Conservation (phyloP, 2,888 invertebrate genomes). For the Silvanus unidentatus region DNA sequence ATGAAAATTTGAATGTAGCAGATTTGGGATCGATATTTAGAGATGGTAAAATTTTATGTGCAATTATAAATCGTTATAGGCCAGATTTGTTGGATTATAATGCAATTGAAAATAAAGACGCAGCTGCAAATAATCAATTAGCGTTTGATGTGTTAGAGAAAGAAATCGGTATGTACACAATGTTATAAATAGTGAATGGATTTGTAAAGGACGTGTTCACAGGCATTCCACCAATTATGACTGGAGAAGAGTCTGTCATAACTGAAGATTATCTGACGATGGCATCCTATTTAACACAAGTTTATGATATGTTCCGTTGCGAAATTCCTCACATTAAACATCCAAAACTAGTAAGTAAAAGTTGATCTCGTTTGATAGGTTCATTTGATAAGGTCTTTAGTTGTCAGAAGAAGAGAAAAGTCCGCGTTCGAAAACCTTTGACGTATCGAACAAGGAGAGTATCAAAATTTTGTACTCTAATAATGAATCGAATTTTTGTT, state of each 20-base stretch:
- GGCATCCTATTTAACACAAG: constrained; percentile 79
- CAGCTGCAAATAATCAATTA: constrained; percentile 66
- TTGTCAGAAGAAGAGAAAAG: too few species aligned
- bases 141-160: constrained; percentile 83
- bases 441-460: too few species aligned
- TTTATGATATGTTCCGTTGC: constrained; percentile 85
- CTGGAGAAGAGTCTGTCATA: constrained; percentile 68
- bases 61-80: constrained; percentile 77
- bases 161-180: constrained; percentile 63
- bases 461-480: too few species aligned
- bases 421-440: too few species aligned
- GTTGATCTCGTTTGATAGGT: too few species aligned
- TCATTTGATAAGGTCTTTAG: too few species aligned
- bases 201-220: constrained; percentile 14
- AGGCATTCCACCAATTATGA: constrained; percentile 64
- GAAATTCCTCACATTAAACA: constrained; percentile 81
- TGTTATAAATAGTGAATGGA: too few species aligned
- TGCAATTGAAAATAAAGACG: constrained; percentile 58
- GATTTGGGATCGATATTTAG: constrained; percentile 68
- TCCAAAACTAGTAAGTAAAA: constrained; percentile 58
- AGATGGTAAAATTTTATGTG: constrained; percentile 62
- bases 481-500: too few species aligned
- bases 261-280: constrained; percentile 68
- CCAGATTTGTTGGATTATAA: constrained; percentile 81
- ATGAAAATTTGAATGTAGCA: constrained; percentile 54